A percentile compares a stretch with the other conserved stretches of the same genome.
Evolutionary conservation across 2,113 vertebrate genomes (phyloP).

Genomic region (Phalacrocorax brasilianus): DNA sequence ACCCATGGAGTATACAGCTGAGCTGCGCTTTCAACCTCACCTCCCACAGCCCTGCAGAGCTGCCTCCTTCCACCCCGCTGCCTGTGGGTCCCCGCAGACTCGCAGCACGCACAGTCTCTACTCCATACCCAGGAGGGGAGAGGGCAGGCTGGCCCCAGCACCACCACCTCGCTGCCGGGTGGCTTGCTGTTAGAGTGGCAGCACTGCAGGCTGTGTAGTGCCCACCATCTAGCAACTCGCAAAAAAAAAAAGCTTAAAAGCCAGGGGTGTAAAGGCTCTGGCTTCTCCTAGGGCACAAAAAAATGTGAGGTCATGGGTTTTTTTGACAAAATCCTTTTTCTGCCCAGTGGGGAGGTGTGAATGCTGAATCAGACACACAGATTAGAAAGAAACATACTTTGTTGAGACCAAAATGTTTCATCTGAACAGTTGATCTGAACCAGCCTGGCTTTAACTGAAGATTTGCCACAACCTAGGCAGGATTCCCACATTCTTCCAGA

Average conservation of each 20-base stretch:
- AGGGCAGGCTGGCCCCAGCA: not conserved
- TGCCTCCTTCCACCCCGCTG: not conserved
- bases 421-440: not conserved
- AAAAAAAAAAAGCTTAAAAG: not conserved
- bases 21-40: not conserved
- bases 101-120: not conserved
- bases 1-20: rapidly evolving
- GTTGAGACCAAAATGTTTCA: not conserved
- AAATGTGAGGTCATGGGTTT: rapidly evolving
- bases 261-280: not conserved
- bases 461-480: not conserved
- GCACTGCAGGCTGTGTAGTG: not conserved
- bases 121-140: not conserved
- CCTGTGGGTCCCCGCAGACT: not conserved
- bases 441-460: not conserved
- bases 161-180: not conserved
- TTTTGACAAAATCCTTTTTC: not conserved
- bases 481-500: not conserved
- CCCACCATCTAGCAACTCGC: not conserved
- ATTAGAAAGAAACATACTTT: not conserved
- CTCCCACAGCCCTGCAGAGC: not conserved
- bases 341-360: not conserved
- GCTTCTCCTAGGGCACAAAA: not conserved
- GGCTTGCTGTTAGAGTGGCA: not conserved
- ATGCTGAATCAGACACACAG: not conserved